Conservation (phyloP, 92 coral and sea anemone genomes). For the Paragorgia papillata region DNA sequence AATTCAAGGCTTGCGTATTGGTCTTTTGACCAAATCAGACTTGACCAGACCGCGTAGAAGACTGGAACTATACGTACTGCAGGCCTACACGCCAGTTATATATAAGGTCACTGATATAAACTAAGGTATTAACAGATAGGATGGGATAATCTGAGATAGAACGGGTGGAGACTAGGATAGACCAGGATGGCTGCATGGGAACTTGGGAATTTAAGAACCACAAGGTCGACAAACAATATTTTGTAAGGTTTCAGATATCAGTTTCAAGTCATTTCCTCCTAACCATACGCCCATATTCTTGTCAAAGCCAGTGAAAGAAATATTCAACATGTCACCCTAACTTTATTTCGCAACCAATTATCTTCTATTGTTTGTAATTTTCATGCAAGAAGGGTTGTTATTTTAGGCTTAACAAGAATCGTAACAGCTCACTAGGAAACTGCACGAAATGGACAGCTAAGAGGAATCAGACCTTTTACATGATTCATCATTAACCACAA, state of each 20-base stretch:
- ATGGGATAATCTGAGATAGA: too few relatives aligned
- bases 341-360: not conserved
- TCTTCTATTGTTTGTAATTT: not conserved
- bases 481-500: slow-evolving; percentile 45
- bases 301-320: slow-evolving; percentile 1
- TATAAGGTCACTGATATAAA: too few relatives aligned
- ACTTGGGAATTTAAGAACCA: too few relatives aligned
- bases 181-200: too few relatives aligned
- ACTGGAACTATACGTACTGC: too few relatives aligned
- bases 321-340: not conserved
- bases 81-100: too few relatives aligned
- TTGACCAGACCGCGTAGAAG: too few relatives aligned
- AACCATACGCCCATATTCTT: slow-evolving; percentile 13
- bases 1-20: too few relatives aligned
- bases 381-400: not conserved
- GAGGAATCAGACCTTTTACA: slow-evolving; percentile 48
- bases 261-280: slow-evolving; percentile 31
- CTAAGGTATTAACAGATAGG: too few relatives aligned
- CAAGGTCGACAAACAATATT: too few relatives aligned
- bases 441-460: slow-evolving; percentile 16
- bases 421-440: not conserved
- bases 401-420: slow-evolving; percentile 25
- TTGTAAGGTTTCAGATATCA: slow-evolving; percentile 36
- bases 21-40: too few relatives aligned
- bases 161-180: too few relatives aligned